Evolutionary conservation across 2,888 invertebrate species (phyloP).

Genomic region (Calameuta filiformis): DNA sequence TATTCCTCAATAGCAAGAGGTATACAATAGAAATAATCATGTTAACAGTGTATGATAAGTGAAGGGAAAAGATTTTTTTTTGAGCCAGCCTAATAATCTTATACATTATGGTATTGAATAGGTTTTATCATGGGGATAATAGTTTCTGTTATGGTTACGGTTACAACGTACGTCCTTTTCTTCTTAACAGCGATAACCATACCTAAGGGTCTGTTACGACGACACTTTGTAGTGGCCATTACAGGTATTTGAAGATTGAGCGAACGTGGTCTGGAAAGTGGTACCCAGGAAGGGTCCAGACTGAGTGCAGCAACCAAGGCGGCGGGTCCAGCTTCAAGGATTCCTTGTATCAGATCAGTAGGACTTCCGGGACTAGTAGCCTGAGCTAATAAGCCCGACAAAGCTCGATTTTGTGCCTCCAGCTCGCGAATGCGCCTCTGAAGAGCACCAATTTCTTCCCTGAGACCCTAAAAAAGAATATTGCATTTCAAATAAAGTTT

Average conservation of each 20-base stretch:
- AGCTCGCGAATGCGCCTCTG: conserved; percentile 81
- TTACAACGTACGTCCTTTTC: no score
- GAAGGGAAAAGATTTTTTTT: no score
- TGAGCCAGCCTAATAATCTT: no score
- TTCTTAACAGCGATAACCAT: conserved; percentile 24
- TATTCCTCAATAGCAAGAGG: no score
- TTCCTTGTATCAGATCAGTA: conserved; percentile 54
- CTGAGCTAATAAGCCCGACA: conserved; percentile 77
- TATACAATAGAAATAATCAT: no score
- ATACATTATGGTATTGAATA: no score
- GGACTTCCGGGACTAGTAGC: conserved; percentile 70
- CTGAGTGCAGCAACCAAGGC: conserved; percentile 69
- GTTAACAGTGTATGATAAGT: no score
- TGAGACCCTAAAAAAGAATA: conserved; percentile 71
- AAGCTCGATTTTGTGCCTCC: conserved; percentile 81
- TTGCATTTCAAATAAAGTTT: background rate
- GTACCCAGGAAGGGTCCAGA: conserved; percentile 77
- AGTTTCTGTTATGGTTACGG: no score
- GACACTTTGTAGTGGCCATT: conserved; percentile 66
- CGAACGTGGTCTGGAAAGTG: conserved; percentile 76
- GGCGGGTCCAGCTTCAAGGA: conserved; percentile 59
- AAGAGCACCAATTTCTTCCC: conserved; percentile 81
- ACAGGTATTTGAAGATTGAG: conserved; percentile 77
- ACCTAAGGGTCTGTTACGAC: conserved; percentile 67
- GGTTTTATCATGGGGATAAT: no score